Evolutionary conservation across 2,113 vertebrate species (phyloP).

Genomic region (Semnornis frantzii): DNA sequence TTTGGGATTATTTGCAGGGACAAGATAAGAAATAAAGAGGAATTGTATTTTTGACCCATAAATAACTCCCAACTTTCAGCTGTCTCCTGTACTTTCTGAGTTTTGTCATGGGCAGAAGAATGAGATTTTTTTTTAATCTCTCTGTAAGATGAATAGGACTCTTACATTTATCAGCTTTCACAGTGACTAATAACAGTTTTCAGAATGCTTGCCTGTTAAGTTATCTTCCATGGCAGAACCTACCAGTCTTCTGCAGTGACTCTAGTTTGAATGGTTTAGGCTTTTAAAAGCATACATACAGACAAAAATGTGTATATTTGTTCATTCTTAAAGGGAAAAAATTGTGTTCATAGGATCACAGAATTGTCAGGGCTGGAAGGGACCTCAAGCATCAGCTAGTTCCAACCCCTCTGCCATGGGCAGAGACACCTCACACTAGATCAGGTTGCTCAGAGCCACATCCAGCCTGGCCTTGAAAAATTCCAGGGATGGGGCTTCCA

Average conservation of each 20-base stretch:
- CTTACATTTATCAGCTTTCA: slow-evolving; percentile 1
- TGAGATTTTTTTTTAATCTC: slow-evolving; percentile 9
- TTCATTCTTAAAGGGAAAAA: slow-evolving; percentile 50
- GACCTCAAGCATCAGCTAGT: too few relatives aligned
- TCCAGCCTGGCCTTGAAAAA: too few relatives aligned
- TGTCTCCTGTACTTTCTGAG: neutral
- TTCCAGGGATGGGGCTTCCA: too few relatives aligned
- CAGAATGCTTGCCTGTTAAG: neutral
- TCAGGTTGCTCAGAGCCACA: too few relatives aligned
- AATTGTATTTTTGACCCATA: neutral
- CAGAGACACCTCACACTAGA: too few relatives aligned
- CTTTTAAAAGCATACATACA: neutral
- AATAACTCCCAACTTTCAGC: slow-evolving; percentile 23
- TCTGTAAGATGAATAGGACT: slow-evolving; percentile 9
- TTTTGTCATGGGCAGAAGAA: neutral
- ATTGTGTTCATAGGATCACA: neutral
- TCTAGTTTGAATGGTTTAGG: neutral
- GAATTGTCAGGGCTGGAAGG: too few relatives aligned
- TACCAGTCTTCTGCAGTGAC: neutral
- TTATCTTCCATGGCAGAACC: neutral
- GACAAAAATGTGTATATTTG: slow-evolving; percentile 2
- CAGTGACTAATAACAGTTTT: neutral
- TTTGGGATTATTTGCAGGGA: neutral
- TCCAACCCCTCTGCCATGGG: too few relatives aligned
- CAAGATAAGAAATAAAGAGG: slow-evolving; percentile 1